Evolutionary conservation across 2,113 vertebrate species (phyloP).

Genomic region (Marcusenius ussheri): DNA sequence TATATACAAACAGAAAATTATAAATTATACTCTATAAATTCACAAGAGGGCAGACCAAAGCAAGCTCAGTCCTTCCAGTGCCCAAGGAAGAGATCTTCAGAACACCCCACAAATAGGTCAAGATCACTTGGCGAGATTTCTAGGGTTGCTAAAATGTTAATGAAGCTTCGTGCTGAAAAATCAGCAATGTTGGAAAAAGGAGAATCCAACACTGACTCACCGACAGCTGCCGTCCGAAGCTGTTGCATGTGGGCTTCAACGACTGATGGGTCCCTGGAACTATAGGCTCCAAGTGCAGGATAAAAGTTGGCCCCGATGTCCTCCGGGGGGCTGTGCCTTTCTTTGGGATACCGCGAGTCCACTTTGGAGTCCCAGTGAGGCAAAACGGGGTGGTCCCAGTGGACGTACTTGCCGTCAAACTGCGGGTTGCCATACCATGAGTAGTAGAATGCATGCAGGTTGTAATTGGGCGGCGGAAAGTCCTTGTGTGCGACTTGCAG

Average conservation of each 20-base stretch:
- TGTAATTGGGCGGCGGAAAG: slow-evolving; percentile 77
- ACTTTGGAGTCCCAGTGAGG: slow-evolving; percentile 90
- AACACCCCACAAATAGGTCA: neutral
- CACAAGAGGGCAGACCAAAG: neutral
- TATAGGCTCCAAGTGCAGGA: slow-evolving; percentile 86
- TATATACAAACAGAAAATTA: neutral
- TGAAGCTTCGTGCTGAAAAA: neutral
- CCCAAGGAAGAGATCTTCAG: neutral
- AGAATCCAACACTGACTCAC: slow-evolving; percentile 55
- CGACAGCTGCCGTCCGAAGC: slow-evolving; percentile 78
- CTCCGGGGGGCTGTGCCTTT: slow-evolving; percentile 80
- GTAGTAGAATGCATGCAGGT: slow-evolving; percentile 90
- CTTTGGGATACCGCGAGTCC: slow-evolving; percentile 75
- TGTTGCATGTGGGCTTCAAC: slow-evolving; percentile 92
- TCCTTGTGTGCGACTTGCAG: slow-evolving; percentile 51
- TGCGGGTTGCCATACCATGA: slow-evolving; percentile 87
- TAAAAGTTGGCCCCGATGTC: slow-evolving; percentile 92
- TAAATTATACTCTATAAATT: neutral
- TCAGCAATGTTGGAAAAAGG: neutral
- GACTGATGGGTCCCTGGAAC: slow-evolving; percentile 81
- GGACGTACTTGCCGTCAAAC: slow-evolving; percentile 87
- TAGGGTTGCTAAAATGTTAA: neutral
- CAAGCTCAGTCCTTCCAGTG: neutral
- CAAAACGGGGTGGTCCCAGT: slow-evolving; percentile 86
- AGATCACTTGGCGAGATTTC: neutral